phyloP scores from a whole-genome alignment of 2,113 vertebrate species.

The Sapajus apella region DNA sequence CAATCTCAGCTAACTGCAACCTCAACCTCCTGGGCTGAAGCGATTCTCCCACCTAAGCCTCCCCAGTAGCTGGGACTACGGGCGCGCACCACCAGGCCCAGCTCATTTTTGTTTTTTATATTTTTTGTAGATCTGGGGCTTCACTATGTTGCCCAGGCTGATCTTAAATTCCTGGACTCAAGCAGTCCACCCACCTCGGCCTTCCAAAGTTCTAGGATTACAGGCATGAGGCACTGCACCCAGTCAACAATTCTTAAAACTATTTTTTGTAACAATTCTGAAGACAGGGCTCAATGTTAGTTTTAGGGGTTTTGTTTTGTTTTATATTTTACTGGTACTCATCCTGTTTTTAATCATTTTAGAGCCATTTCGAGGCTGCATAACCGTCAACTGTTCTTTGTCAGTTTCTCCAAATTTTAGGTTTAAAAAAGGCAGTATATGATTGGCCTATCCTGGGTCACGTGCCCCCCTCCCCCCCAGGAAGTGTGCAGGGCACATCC shows the following conservation, averaged over 20 bases:
- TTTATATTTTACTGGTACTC: background rate
- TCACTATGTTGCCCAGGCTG: background rate
- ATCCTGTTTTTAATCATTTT: background rate
- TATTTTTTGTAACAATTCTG: background rate
- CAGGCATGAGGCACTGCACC: background rate
- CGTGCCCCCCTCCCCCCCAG: background rate
- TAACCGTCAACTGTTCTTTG: background rate
- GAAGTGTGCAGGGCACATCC: background rate
- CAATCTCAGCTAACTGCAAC: background rate
- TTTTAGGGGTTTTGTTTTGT: background rate
- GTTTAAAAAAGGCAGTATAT: background rate
- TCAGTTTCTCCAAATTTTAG: background rate
- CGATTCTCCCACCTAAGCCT: background rate
- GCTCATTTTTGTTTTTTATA: background rate
- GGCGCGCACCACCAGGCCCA: accelerated
- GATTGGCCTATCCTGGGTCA: background rate
- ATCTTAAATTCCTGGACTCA: background rate
- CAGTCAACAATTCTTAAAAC: background rate
- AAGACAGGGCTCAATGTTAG: background rate
- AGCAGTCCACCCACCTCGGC: background rate
- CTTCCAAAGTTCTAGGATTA: background rate
- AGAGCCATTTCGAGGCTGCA: background rate
- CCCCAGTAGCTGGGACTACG: background rate
- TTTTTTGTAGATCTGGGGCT: background rate
- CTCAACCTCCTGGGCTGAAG: background rate